Conservation (phyloP, 2,113 vertebrate genomes). For the Tor tambroides region DNA sequence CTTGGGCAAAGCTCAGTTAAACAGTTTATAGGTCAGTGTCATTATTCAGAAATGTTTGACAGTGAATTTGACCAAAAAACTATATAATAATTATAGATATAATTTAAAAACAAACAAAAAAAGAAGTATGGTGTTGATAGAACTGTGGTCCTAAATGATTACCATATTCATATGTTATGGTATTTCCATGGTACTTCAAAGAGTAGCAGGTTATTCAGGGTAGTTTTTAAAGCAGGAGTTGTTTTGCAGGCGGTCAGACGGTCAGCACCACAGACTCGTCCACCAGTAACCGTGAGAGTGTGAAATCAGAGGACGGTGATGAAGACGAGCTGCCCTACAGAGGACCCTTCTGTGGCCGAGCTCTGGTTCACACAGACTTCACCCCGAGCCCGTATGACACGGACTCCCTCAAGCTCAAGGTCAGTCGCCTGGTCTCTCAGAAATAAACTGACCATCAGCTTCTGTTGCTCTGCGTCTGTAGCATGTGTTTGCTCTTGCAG, state of each 20-base stretch:
- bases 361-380: slow-evolving; percentile 94
- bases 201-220: background rate
- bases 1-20: too few species aligned
- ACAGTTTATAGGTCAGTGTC: background rate
- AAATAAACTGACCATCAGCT: background rate
- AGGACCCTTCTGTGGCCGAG: slow-evolving; percentile 93
- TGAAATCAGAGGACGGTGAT: slow-evolving; percentile 96
- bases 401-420: slow-evolving; percentile 97
- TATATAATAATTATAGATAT: background rate
- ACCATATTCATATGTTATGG: too few species aligned
- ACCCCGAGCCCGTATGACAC: slow-evolving; percentile 96
- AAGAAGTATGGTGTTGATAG: too few species aligned
- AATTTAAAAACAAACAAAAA: too few species aligned
- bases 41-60: background rate
- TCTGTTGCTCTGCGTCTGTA: background rate
- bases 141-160: background rate
- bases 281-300: slow-evolving; percentile 95
- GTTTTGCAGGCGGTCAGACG: slow-evolving; percentile 87
- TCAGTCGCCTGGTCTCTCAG: slow-evolving; percentile 55
- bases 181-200: too few species aligned
- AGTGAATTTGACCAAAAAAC: background rate
- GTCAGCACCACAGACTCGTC: slow-evolving; percentile 97
- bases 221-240: background rate
- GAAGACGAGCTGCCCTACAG: slow-evolving; percentile 93
- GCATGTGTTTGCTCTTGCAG: slow-evolving; percentile 69